Evolutionary conservation across 2,113 vertebrate species (phyloP).

Genomic region (Mirza zaza): DNA sequence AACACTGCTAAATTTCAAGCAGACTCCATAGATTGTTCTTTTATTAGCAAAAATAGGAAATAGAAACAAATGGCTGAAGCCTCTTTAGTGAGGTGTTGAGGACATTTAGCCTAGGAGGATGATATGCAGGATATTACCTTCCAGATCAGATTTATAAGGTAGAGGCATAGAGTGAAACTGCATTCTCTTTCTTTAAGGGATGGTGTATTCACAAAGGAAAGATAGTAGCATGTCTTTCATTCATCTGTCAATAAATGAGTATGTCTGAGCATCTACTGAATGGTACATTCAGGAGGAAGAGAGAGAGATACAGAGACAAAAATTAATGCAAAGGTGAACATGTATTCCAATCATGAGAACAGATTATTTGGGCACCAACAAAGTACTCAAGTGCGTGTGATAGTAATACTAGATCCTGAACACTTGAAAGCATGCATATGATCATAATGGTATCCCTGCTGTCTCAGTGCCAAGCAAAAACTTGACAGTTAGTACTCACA

Average conservation of each 20-base stretch:
- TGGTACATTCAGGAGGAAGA: background rate
- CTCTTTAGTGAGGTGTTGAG: background rate
- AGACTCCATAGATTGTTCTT: background rate
- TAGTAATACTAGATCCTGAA: background rate
- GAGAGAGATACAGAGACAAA: background rate
- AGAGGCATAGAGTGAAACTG: background rate
- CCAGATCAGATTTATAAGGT: background rate
- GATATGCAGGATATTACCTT: background rate
- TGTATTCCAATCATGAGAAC: background rate
- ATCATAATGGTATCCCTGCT: fast-evolving
- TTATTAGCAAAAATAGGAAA: slow-evolving; percentile 26
- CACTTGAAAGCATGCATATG: background rate
- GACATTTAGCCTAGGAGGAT: background rate
- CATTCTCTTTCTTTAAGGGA: background rate
- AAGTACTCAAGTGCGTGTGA: background rate
- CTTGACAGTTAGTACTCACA: background rate
- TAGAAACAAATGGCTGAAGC: background rate
- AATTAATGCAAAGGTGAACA: background rate
- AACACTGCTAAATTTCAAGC: background rate
- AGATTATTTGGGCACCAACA: background rate
- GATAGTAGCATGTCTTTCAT: background rate
- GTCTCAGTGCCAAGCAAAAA: background rate
- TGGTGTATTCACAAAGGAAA: background rate
- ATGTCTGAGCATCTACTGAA: background rate
- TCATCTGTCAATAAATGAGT: background rate